phyloP scores from a whole-genome alignment of 1,140 invertebrate genomes.

The Drosophila navojoa region DNA sequence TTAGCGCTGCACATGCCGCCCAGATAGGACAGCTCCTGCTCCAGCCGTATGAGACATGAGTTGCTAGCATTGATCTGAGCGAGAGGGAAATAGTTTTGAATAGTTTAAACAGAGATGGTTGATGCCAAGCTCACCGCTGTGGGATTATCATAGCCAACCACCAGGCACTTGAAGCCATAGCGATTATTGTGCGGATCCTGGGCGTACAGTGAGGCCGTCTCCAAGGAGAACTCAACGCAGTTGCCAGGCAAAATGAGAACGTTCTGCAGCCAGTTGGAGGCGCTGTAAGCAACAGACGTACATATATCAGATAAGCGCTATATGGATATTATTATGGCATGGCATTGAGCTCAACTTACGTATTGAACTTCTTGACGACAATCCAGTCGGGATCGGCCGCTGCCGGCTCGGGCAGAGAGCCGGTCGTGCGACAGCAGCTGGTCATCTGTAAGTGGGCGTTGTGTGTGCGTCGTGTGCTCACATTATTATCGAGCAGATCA shows the following conservation, averaged over 20 bases:
- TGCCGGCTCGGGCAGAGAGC: not conserved
- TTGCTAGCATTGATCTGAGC: slow-evolving; percentile 76
- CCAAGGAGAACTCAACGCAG: slow-evolving; percentile 96
- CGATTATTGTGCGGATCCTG: slow-evolving; percentile 93
- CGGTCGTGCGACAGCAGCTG: slow-evolving; percentile 57
- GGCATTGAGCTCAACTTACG: slow-evolving; percentile 48
- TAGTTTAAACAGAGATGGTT: slow-evolving; percentile 48
- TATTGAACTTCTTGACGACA: slow-evolving; percentile 83
- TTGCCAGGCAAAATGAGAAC: slow-evolving; percentile 95
- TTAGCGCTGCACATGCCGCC: slow-evolving; percentile 95
- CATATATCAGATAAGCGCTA: not conserved
- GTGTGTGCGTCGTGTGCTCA: slow-evolving; percentile 30
- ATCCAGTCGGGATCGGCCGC: slow-evolving; percentile 70
- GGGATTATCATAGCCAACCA: slow-evolving; percentile 95
- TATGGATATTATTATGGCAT: not conserved
- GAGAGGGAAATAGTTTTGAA: slow-evolving; percentile 53
- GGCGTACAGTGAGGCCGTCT: slow-evolving; percentile 97
- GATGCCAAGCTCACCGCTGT: slow-evolving; percentile 58
- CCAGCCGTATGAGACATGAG: slow-evolving; percentile 89
- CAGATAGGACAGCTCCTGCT: slow-evolving; percentile 95
- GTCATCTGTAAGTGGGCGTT: slow-evolving; percentile 67
- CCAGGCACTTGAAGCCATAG: slow-evolving; percentile 96
- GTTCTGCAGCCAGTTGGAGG: slow-evolving; percentile 93
- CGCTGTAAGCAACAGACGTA: slow-evolving; percentile 81
- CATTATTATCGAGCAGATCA: slow-evolving; percentile 74